phyloP scores from a whole-genome alignment of 2,113 vertebrate species.

The Deroptyus accipitrinus region DNA sequence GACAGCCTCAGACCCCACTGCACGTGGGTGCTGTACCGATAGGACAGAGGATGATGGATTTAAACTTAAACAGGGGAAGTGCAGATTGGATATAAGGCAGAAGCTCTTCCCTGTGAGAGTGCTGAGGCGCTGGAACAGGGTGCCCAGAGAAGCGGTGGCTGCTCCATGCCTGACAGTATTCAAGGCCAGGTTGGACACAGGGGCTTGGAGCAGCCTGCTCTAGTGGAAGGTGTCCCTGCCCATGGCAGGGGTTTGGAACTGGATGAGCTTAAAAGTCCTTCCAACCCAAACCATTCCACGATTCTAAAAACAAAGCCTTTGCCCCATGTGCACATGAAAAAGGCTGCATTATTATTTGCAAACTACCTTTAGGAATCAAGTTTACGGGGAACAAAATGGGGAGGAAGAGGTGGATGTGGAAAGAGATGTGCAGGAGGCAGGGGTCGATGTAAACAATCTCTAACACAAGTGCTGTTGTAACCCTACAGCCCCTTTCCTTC shows the following conservation, averaged over 20 bases:
- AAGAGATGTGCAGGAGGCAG: not conserved
- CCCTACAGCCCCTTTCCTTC: not conserved
- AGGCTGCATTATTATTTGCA: not conserved
- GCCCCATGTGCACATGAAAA: fast-evolving
- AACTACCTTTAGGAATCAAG: not conserved
- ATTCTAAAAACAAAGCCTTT: not conserved
- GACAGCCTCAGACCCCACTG: not conserved
- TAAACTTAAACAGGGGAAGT: not conserved
- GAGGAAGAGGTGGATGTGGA: not conserved
- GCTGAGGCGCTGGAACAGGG: not conserved
- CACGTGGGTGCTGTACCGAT: no score
- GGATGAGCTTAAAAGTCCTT: not conserved
- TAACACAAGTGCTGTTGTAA: not conserved
- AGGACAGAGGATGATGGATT: not conserved
- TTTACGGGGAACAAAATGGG: not conserved
- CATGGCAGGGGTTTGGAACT: no score
- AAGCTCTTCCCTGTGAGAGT: not conserved
- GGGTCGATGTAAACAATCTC: not conserved
- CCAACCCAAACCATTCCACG: not conserved
- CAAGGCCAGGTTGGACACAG: not conserved
- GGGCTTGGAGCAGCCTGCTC: no score
- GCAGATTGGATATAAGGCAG: not conserved
- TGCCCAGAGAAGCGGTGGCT: not conserved
- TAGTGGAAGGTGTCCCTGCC: not conserved
- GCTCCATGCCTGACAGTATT: not conserved